Conservation (phyloP, 2,113 vertebrate genomes). For the Melanocharis versteri region DNA sequence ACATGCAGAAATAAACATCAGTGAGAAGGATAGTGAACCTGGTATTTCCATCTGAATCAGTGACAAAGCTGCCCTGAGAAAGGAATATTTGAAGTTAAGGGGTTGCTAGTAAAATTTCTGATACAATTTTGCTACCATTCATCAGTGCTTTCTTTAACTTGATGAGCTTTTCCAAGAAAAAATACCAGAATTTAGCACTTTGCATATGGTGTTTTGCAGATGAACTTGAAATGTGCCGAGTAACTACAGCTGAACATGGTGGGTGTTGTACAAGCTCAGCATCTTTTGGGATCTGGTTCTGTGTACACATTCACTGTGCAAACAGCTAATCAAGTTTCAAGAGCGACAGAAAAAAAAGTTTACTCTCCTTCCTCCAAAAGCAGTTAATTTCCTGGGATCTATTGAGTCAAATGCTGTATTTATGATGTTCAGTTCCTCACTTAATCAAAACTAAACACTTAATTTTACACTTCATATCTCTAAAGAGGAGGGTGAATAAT, state of each 20-base stretch:
- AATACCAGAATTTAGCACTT: not conserved
- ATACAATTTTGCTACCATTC: not conserved
- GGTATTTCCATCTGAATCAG: not conserved
- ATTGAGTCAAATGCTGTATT: conserved; percentile 39
- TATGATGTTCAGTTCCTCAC: conserved; percentile 28
- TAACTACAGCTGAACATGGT: conserved; percentile 33
- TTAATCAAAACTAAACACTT: conserved; percentile 54
- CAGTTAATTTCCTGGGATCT: conserved; percentile 27
- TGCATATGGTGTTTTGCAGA: not conserved
- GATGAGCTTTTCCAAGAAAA: not conserved
- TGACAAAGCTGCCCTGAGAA: not conserved
- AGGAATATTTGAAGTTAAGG: not conserved
- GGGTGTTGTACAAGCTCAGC: conserved; percentile 18
- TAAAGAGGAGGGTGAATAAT: conserved; percentile 37
- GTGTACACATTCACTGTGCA: conserved; percentile 12
- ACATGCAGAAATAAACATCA: not conserved
- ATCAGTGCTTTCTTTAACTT: not conserved
- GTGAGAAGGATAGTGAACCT: not conserved
- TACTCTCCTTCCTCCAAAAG: conserved; percentile 8
- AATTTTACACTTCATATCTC: conserved; percentile 47
- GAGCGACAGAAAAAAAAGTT: not conserved
- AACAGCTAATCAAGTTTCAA: conserved; percentile 45
- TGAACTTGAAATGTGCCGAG: not conserved
- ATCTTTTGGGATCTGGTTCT: conserved; percentile 20
- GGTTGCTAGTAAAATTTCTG: not conserved